phyloP scores from a whole-genome alignment of 2,113 vertebrate genomes.

The Poecilia latipinna region DNA sequence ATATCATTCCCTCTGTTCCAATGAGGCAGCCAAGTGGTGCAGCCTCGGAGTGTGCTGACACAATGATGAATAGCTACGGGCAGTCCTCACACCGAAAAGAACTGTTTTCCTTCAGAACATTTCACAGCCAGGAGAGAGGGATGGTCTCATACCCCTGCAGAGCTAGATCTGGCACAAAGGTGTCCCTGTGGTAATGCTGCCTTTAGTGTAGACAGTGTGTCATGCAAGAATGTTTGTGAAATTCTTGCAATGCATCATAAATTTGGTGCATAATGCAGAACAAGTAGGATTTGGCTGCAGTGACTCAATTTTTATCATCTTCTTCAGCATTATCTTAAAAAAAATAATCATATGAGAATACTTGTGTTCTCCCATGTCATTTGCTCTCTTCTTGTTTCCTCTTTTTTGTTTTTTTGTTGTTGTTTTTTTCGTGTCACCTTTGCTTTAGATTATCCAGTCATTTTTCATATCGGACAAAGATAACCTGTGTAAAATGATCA shows the following conservation, averaged over 20 bases:
- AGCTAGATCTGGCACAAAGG: slow-evolving; percentile 33
- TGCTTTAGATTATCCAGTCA: not conserved
- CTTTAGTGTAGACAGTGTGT: slow-evolving; percentile 37
- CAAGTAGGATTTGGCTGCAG: not conserved
- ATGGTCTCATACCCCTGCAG: slow-evolving; percentile 47
- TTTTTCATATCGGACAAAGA: no score
- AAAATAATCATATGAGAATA: not conserved
- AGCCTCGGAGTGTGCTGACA: slow-evolving; percentile 70
- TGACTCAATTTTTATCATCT: not conserved
- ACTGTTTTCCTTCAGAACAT: slow-evolving; percentile 66
- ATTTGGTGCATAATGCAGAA: slow-evolving; percentile 10
- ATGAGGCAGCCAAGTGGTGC: slow-evolving; percentile 72
- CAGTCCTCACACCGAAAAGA: slow-evolving; percentile 62
- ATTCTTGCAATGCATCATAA: slow-evolving; percentile 24
- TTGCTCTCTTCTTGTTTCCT: not conserved
- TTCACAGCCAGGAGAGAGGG: slow-evolving; percentile 57
- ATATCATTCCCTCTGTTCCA: slow-evolving; percentile 75
- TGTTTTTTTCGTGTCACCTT: not conserved
- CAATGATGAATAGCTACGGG: slow-evolving; percentile 75
- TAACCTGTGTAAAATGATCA: no score
- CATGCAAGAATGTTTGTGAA: slow-evolving; percentile 27
- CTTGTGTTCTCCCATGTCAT: not conserved
- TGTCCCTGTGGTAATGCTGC: slow-evolving; percentile 38
- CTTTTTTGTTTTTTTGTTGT: no score
- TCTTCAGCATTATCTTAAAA: slow-evolving; percentile 3